These are phyloP conservation scores for Drosophila atripex DNA, from an alignment of 2,888 invertebrate genomes.

Conservation along the genomic window DNA sequence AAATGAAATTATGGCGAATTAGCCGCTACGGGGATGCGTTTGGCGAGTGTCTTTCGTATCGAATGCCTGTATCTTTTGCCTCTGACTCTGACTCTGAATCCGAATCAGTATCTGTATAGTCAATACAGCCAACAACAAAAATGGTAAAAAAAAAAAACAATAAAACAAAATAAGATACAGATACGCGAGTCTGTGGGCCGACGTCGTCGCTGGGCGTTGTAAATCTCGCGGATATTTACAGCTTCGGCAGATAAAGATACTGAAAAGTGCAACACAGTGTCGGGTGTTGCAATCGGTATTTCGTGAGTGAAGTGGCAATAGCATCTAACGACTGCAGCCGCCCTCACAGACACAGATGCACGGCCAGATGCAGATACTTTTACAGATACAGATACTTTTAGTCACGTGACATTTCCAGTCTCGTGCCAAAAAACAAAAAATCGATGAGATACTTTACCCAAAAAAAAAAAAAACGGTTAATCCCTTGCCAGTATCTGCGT, in stretches of 20 bases:
- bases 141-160: conserved; percentile 15
- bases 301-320: conserved; percentile 8
- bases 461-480: not conserved
- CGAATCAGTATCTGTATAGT: conserved; percentile 26
- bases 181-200: conserved; percentile 34
- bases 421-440: conserved; percentile 63
- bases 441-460: conserved; percentile 50
- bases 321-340: conserved; percentile 20
- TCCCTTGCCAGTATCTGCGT: conserved; percentile 19
- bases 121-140: conserved; percentile 41
- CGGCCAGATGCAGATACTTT: conserved; percentile 8
- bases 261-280: conserved; percentile 26
- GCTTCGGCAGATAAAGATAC: conserved; percentile 74
- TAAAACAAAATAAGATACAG: conserved; percentile 27
- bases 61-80: conserved; percentile 23
- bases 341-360: conserved; percentile 24
- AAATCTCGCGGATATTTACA: conserved; percentile 83
- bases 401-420: conserved; percentile 69
- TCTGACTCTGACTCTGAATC: conserved; percentile 11
- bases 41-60: conserved; percentile 41
- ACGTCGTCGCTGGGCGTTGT: conserved; percentile 63
- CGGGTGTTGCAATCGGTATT: conserved; percentile 22
- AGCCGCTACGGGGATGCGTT: conserved; percentile 53
- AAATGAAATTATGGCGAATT: conserved; percentile 47
- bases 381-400: conserved; percentile 42